Base-by-base conservation (phyloP, 2,797 vertebrate genomes). In the Centroberyx gerrardi region DNA sequence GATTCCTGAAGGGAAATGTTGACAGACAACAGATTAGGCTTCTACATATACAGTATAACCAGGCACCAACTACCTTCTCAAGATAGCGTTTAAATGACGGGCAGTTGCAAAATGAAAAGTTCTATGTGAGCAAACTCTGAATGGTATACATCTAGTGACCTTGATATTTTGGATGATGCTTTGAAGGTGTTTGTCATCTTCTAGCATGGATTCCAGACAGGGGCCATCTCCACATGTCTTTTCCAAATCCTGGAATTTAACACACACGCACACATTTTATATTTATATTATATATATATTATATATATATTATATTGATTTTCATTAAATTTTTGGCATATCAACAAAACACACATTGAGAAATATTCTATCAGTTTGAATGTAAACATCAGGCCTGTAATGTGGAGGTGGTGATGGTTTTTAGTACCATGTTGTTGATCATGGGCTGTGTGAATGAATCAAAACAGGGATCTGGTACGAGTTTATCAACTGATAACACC, bases 141-240 rank as follows among this genome's bases (percentile, higher is more conserved):
- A 52, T 22, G 7, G 8, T 53, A 31, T 14, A 40, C 13, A 48
- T 63, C 18, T 48, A 53, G 15, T 44, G 73, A 97, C 97, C 94
- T 94, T 96, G 77, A 97, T 94, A 63, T 95, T 80, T 40, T 82
- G 69, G 59, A 94, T 86, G 72, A 94, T 80, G 58, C 62, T 78
- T 59, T 95, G 94, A 58, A 96, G 86, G 78, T 95, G 78, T 28
- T 62, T 90, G 84, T 97, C 96, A 62, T 95, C 94, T 4, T 95
- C 91, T 46, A 97, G 83, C 66, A 96, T 92, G 6, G 74, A 76
- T 64, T 93, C 78, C 78, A 97, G 86, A 84, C 88, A 94, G 31
- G 95, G 95, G 7, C 93, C 95, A 14, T 90, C 83, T 14, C 92
- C 83, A 80, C 92, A 94, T 5, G 74, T 90, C 78, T 93, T 92